These are phyloP conservation scores for Periphyllus acericola DNA, from an alignment of 2,888 invertebrate species.

Conservation along the genomic window DNA sequence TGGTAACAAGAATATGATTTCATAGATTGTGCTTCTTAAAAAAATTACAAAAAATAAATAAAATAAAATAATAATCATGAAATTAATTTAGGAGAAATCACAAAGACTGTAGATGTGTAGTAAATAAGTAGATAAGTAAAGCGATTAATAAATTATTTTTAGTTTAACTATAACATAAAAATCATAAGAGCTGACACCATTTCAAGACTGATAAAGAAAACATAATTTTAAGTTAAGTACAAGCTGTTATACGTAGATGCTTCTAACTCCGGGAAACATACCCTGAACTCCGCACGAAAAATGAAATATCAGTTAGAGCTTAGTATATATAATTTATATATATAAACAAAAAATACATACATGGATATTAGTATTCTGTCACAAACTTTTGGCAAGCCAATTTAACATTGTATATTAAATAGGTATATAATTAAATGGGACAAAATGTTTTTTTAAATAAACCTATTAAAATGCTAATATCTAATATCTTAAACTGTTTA, in stretches of 20 bases:
- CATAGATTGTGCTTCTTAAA: constrained; percentile 61
- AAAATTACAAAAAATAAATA: constrained; percentile 19
- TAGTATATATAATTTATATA: constrained; percentile 40
- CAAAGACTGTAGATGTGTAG: constrained; percentile 48
- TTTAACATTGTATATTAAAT: constrained; percentile 51
- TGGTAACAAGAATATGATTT: constrained; percentile 61
- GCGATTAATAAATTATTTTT: constrained; percentile 52
- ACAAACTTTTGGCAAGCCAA: constrained; percentile 57
- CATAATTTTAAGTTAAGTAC: constrained; percentile 60
- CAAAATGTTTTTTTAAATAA: constrained; percentile 47
- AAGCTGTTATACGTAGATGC: constrained; percentile 58
- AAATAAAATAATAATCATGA: constrained; percentile 47
- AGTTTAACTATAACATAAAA: constrained; percentile 46
- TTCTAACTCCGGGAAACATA: constrained; percentile 62
- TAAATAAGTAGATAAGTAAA: constrained; percentile 61
- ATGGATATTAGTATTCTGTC: constrained; percentile 53
- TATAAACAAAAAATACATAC: constrained; percentile 60
- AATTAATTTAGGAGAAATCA: constrained; percentile 47
- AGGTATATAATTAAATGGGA: constrained; percentile 45
- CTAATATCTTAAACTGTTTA: constrained; percentile 55
- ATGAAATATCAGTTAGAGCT: constrained; percentile 61
- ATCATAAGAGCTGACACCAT: constrained; percentile 53
- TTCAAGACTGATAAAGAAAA: constrained; percentile 56
- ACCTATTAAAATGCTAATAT: constrained; percentile 52
- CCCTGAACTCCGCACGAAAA: constrained; percentile 62